Evolutionary conservation across 1,140 invertebrate species (phyloP), one percentile per base, ranked within the genome.

Genomic region (Archivesica marissinica): DNA sequence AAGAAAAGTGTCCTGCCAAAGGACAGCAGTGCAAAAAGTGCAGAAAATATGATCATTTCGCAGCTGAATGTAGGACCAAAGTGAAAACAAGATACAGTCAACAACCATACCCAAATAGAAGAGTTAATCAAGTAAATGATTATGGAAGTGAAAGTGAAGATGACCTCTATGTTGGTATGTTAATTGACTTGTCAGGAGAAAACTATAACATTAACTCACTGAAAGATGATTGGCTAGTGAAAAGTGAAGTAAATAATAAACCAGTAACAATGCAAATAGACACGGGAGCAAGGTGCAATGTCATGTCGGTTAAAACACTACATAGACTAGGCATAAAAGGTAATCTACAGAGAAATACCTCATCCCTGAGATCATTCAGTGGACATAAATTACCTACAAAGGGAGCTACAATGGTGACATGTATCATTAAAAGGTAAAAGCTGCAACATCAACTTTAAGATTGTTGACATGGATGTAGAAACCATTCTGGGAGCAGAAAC

Each of bases 1-100:
- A 66, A 38, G n/a, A n/a, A n/a, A n/a, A n/a, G n/a, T 86, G 75
- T 54, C 75, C 82, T 50, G 82, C 82, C 23, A 80, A 23, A n/a
- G 86, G 83, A 20, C 38, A 78, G 30, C 50, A 30, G 56, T 86
- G 86, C 75, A 61, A 39, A 4, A 85, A 86, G 81, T 87, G 82
- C 52, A 56, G 56, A 39, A 61, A 66, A 35, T 39, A 30, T 15
- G 54, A 44, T 64, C 77, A 85, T 61, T 80, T 80, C 17, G 72
- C 75, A 52, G 30, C n/a, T 20, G 15, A 44, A 25, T 87, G 86
- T 64, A 75, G 41, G 38, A 80, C 59, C 15, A 30, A 47, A 11
- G 15, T 15, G 7, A n/a, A n/a, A n/a, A 50, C 28, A 59, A 54
- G 9, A 77, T 52, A 11, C 3, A 30, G 25, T n/a, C 56, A 59